These are phyloP conservation scores for Petroica traversi DNA, from an alignment of 2,113 vertebrate genomes.

Conservation along the genomic window DNA sequence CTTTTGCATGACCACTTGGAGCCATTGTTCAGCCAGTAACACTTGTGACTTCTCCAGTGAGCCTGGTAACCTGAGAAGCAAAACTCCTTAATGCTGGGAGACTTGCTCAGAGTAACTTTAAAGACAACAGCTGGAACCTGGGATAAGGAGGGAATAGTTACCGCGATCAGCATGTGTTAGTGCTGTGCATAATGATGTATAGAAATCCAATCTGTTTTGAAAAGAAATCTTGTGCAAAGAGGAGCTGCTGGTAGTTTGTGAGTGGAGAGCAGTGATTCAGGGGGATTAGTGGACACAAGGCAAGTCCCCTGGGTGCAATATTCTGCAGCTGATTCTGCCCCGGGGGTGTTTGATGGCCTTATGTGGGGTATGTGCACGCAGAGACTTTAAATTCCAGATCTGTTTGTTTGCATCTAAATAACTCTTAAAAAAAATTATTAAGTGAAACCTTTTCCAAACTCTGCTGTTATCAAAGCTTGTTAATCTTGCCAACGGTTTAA, in stretches of 20 bases:
- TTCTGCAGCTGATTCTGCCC: not conserved
- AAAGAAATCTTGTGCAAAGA: constrained; percentile 2
- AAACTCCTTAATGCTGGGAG: not conserved
- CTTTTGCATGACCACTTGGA: constrained; percentile 1
- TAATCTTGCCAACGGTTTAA: constrained; percentile 15
- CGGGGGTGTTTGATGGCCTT: not conserved
- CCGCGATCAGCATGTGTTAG: not conserved
- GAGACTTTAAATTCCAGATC: not conserved
- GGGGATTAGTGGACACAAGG: not conserved
- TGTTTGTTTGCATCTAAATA: not conserved
- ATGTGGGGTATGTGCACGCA: not conserved
- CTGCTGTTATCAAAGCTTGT: not conserved
- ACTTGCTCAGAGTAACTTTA: not conserved
- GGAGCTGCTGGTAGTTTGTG: not conserved
- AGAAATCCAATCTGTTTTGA: constrained; percentile 14
- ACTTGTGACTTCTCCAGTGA: constrained; percentile 11
- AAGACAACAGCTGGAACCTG: constrained; percentile 38
- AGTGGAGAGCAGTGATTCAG: not conserved
- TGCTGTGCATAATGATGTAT: not conserved
- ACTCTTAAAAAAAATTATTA: not conserved
- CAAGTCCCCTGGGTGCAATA: not conserved
- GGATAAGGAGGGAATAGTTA: constrained; percentile 6
- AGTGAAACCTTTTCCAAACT: not conserved
- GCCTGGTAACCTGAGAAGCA: constrained; percentile 38
- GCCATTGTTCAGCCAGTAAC: constrained; percentile 5